Evolutionary conservation across 2,113 vertebrate genomes (phyloP).

Genomic region (Catharus minimus): DNA sequence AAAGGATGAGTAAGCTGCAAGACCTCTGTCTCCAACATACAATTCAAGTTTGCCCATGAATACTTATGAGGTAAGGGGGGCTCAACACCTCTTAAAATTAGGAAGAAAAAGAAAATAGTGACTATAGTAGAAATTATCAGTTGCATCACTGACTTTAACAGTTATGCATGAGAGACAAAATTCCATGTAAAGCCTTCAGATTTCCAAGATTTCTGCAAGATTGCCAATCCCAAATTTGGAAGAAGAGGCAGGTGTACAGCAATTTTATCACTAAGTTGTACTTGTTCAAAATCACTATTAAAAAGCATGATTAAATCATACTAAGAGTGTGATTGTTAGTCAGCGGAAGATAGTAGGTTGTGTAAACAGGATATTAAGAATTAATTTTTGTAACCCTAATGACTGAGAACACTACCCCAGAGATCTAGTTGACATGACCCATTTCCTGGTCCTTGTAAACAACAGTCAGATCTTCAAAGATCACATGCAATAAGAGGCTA

Average conservation of each 20-base stretch:
- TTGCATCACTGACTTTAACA: background rate
- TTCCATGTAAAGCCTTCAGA: background rate
- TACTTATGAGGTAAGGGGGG: accelerated
- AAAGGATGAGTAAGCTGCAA: background rate
- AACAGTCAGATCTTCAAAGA: background rate
- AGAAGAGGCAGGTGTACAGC: background rate
- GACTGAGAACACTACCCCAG: background rate
- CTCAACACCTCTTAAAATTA: background rate
- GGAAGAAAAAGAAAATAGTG: background rate
- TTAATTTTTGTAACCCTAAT: background rate
- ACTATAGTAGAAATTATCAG: background rate
- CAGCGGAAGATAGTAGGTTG: background rate
- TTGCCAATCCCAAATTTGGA: background rate
- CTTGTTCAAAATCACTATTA: background rate
- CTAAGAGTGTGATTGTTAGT: background rate
- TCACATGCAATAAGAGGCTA: background rate
- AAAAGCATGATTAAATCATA: background rate
- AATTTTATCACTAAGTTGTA: background rate
- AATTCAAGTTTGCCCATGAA: background rate
- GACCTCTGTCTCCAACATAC: background rate
- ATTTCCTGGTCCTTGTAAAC: background rate
- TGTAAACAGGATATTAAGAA: background rate
- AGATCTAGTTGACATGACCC: background rate
- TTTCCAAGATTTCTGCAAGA: background rate
- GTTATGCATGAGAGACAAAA: background rate